Conservation (phyloP, 1,140 invertebrate species). For the Aphelinus certus region DNA sequence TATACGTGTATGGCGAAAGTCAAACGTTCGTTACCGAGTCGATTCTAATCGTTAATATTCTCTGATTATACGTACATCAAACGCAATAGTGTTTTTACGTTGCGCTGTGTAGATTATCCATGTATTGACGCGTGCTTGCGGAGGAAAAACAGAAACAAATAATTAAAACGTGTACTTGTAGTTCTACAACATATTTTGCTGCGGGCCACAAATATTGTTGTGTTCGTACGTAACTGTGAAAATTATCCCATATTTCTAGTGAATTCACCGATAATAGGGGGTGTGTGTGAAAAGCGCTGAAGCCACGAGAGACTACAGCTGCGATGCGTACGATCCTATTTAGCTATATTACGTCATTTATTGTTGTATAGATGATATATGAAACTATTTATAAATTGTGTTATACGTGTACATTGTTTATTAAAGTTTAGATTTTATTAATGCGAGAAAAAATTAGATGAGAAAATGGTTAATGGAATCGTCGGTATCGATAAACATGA, state of each 20-base stretch:
- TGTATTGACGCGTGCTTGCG: too few relatives aligned
- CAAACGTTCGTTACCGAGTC: too few relatives aligned
- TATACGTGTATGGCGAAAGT: too few relatives aligned
- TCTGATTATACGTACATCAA: too few relatives aligned
- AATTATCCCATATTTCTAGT: not conserved
- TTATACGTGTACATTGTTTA: constrained; percentile 62
- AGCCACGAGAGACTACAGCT: constrained; percentile 39
- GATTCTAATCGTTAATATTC: too few relatives aligned
- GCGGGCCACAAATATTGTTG: constrained; percentile 35
- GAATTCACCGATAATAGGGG: not conserved
- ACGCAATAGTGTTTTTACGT: too few relatives aligned
- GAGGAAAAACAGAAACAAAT: too few relatives aligned
- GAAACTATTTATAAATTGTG: constrained; percentile 57
- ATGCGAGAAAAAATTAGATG: constrained; percentile 23
- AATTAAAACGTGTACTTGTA: not conserved
- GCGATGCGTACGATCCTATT: constrained; percentile 39
- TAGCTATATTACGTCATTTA: constrained; percentile 48
- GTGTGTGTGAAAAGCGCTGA: constrained; percentile 27
- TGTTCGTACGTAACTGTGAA: constrained; percentile 2
- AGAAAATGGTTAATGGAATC: constrained; percentile 5
- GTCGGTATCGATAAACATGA: constrained; percentile 27
- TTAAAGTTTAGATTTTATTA: constrained; percentile 61
- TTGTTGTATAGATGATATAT: constrained; percentile 55
- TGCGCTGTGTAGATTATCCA: too few relatives aligned
- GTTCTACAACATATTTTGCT: constrained; percentile 33